Evolutionary conservation across 1,140 invertebrate species (phyloP), one percentile per base, ranked within the genome.

Genomic region (Oreohelix idahoensis): DNA sequence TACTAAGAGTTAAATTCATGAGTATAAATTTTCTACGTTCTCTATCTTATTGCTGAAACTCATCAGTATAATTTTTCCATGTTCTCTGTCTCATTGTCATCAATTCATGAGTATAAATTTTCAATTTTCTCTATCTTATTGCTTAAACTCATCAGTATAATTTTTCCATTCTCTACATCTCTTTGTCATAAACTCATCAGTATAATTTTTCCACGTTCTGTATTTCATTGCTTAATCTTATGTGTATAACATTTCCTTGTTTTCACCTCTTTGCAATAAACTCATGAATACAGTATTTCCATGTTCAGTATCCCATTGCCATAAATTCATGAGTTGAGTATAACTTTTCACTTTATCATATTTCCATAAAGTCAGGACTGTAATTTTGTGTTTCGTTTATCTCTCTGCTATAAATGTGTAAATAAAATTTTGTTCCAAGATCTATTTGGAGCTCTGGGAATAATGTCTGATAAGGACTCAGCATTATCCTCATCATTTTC

Each of bases 251-350:
- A n/a, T n/a, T n/a, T n/a, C n/a, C n/a, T n/a, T n/a, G n/a, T n/a
- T n/a, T n/a, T n/a, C 1, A 93, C 91, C 84, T 87, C 93, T 8
- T 87, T 94, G 0, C 92, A 93, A 26, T 94, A 36, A 90, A 91
- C 75, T 76, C 45, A 85, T 90, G 83, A 84, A 86, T 81, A 13
- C 20, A n/a, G n/a, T n/a, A n/a, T n/a, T n/a, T n/a, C n/a, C n/a
- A 58, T 45, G 15, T 15, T 45, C 42, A 5, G 5, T 15, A 5
- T 45, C 11, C 32, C 29, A 66, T 66, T 66, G 63, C n/a, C 17
- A 17, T 66, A 66, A 32, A 29, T 32, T 8, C 20, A 45, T 32
- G 8, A 23, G n/a, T n/a, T n/a, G n/a, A n/a, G 51, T 58, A 23
- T 58, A 58, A 26, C 20, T 23, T 20, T 15, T n/a, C n/a, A n/a